Evolutionary conservation across 2,113 vertebrate genomes (phyloP).

Genomic region (Brachyistius frenatus): DNA sequence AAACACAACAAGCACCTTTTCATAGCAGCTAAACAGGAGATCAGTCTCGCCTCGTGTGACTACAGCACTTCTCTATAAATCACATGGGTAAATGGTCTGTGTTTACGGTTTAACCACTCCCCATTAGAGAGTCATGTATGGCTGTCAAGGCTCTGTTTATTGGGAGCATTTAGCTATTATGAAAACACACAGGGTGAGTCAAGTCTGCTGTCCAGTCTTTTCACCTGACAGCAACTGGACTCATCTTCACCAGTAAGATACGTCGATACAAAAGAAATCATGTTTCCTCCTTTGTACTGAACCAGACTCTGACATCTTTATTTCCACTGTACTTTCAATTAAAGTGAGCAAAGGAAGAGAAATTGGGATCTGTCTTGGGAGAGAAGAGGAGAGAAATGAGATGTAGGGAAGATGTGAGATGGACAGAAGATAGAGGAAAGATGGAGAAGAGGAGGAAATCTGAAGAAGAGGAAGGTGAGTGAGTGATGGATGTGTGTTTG

Average conservation of each 20-base stretch:
- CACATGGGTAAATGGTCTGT: slow-evolving; percentile 60
- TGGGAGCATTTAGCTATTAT: slow-evolving; percentile 55
- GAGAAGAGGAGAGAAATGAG: slow-evolving; percentile 20
- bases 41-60: slow-evolving; percentile 1
- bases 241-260: slow-evolving; percentile 9
- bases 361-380: slow-evolving; percentile 14
- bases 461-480: slow-evolving; percentile 34
- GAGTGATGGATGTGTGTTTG: slow-evolving; percentile 66
- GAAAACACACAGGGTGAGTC: slow-evolving; percentile 23
- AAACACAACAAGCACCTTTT: not conserved
- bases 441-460: slow-evolving; percentile 55
- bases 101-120: slow-evolving; percentile 60
- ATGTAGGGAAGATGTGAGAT: slow-evolving; percentile 33
- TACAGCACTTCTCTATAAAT: slow-evolving; percentile 62
- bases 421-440: slow-evolving; percentile 51
- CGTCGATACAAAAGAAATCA: slow-evolving; percentile 14
- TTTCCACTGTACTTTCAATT: slow-evolving; percentile 57
- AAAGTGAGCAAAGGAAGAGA: slow-evolving; percentile 21
- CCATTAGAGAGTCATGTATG: slow-evolving; percentile 65
- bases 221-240: slow-evolving; percentile 13
- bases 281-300: not conserved
- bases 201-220: not conserved
- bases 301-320: slow-evolving; percentile 61
- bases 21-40: slow-evolving; percentile 6
- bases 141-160: slow-evolving; percentile 62